Conservation (phyloP, 2,797 vertebrate genomes). For the Fundulus diaphanus region DNA sequence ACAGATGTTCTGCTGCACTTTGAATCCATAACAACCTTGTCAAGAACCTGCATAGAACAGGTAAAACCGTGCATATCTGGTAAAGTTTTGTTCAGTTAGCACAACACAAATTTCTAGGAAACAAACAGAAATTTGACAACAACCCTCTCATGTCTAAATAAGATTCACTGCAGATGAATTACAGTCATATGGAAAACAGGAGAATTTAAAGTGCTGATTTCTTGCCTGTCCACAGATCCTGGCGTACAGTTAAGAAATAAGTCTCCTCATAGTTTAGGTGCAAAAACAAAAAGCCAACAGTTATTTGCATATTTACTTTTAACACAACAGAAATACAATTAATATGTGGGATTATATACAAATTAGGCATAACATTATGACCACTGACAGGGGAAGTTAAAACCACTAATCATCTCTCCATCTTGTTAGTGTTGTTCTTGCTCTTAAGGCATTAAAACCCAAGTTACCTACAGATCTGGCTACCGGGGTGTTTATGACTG, state of each 20-base stretch:
- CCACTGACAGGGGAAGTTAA: too few relatives aligned
- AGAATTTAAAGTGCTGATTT: not conserved
- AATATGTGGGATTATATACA: not conserved
- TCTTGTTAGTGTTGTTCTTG: too few relatives aligned
- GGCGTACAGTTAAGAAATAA: not conserved
- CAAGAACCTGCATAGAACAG: not conserved
- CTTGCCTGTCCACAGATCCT: not conserved
- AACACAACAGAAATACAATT: not conserved
- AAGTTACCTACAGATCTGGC: too few relatives aligned
- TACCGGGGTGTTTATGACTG: too few relatives aligned
- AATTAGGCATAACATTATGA: not conserved
- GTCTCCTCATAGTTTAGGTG: not conserved
- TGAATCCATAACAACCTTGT: not conserved
- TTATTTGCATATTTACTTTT: too few relatives aligned
- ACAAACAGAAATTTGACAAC: not conserved
- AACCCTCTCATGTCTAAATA: not conserved
- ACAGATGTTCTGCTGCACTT: conserved; percentile 2
- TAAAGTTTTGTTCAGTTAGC: too few relatives aligned
- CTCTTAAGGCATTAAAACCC: too few relatives aligned
- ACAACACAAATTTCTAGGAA: not conserved
- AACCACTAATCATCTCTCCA: too few relatives aligned
- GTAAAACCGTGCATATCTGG: not conserved
- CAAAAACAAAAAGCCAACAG: not conserved
- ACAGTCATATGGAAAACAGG: not conserved
- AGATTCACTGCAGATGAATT: not conserved